Base-by-base conservation (phyloP, 2,797 vertebrate genomes). In the Eospalax fontanierii region DNA sequence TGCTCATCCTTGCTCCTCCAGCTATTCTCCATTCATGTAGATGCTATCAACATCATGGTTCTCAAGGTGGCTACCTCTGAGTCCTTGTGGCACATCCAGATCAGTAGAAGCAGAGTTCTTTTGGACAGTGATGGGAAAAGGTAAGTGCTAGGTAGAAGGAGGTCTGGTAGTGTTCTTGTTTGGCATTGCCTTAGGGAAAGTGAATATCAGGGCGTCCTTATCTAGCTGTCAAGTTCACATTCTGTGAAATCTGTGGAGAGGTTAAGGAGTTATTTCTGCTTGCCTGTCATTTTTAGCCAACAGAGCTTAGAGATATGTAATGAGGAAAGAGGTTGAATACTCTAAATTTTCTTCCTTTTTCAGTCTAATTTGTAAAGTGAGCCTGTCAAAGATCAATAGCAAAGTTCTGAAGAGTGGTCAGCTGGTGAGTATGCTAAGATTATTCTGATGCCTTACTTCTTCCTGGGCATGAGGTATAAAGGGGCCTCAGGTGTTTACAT, bases 371-470 rank as follows among this genome's bases (percentile, higher is more conserved):
- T 99, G 99, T 81, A 98, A 99, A 96, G 98, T 99, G 97, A 99
- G 98, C 82, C 98, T 99, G 40, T 99, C 98, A 28, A 99, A 99
- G 97, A 98, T 99, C 73, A 99, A 99, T 98, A 99, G 99, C 98
- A 99, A 99, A 99, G 98, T 99, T 76, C 98, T 99, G 12, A 99
- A 99, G 98, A 99, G 99, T 98, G 99, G 99, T 97, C 99, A 99
- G 87, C 96, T 99, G 99, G 99, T 99, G 97, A 98, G 98, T 98
- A 61, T 93, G 66, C 57, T 65, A 4, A 70, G 50, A 57, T 75
- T 38, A 79, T 94, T 86, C 59, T 28, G 65, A 19, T 75, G 21
- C 19, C 6, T 95, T 54, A 12, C 90, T 89, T 94, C 43, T 18
- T 97, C 35, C 57, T 95, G 70, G 24, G 33, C 24, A 1, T 43